A percentile compares a stretch with the other conserved stretches of the same genome.
Conservation (phyloP, 2,888 invertebrate genomes). For the Agrotis exclamationis region DNA sequence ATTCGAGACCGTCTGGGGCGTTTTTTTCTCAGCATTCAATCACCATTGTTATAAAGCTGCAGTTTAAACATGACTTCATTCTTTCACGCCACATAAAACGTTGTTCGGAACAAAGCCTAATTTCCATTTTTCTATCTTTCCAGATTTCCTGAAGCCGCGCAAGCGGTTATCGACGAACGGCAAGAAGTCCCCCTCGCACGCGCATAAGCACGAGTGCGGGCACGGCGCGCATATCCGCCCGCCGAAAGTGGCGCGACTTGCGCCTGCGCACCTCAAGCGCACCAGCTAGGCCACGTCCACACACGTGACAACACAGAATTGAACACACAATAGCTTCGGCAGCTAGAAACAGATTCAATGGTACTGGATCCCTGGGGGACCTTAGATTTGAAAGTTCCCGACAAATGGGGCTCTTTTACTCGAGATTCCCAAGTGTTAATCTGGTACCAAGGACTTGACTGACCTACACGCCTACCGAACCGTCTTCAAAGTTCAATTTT, state of each 20-base stretch:
- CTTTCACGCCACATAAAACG: conserved; percentile 12
- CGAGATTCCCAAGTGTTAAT: conserved; percentile 27
- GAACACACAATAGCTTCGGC: conserved; percentile 64
- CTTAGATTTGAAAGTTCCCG: conserved; percentile 1
- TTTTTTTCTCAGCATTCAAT: conserved; percentile 37
- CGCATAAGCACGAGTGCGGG: conserved; percentile 86
- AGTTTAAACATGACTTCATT: neutral
- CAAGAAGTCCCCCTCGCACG: conserved; percentile 88
- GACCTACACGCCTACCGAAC: conserved; percentile 61
- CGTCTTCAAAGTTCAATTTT: conserved; percentile 70
- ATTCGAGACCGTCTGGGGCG: conserved; percentile 52
- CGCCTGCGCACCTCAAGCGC: conserved; percentile 85
- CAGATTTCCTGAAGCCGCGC: conserved; percentile 93
- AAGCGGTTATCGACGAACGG: conserved; percentile 90
- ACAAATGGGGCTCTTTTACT: conserved; percentile 18
- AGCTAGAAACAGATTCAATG: conserved; percentile 66
- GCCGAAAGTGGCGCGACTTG: conserved; percentile 86
- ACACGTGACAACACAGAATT: conserved; percentile 66
- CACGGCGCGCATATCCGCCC: conserved; percentile 88
- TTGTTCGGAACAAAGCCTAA: conserved; percentile 36
- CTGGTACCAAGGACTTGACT: conserved; percentile 60
- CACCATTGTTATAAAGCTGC: conserved; percentile 40
- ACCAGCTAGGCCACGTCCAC: conserved; percentile 81
- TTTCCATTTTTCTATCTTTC: conserved; percentile 74
- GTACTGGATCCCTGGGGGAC: conserved; percentile 38